Evolutionary conservation across 1,140 invertebrate genomes (phyloP), one percentile per base, ranked within the genome.

Genomic region (Doryteuthis pealeii): DNA sequence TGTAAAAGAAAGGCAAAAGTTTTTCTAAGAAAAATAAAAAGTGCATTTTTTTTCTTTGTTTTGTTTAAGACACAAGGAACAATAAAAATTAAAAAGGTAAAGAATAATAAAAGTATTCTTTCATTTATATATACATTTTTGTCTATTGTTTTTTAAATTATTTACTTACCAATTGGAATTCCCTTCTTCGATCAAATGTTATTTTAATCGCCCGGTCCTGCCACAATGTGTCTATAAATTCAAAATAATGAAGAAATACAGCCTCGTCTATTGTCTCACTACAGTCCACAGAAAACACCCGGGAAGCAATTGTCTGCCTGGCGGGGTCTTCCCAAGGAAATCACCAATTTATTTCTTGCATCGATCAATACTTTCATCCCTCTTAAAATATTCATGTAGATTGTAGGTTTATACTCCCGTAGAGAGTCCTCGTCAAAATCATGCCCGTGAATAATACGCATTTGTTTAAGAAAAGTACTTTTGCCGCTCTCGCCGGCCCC

Each of bases 391-490:
- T 97, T 97, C 89, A 95, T 94, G 88, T 96, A 97, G 88, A 97
- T 95, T 78, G 94, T 92, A 87, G 93, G 91, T 88, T 87, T 94
- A 87, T 94, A 98, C 84, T 97, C 95, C 79, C 92, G 92, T 77
- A 97, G 89, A 84, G 95, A 94, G 77, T 94, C 93, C 77, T 97
- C 94, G 85, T 82, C 85, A 76, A 98, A 98, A 86, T 95, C 94
- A 77, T 96, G 91, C 78, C 95, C 95, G 88, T 99, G 96, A 87
- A 99, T 99, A 85, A 99, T 99, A 86, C 94, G 92, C 97, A 99
- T 99, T 91, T 99, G 97, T 90, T 99, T 99, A 75, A 99, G 91
- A 90, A 99, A 98, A 82, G 97, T 99, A 80, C 95, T 96, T 89
- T 97, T 97, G 82, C 96, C 96, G 88, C 93, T 95, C 91, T 97